Percentiles rank a stretch among this genome's conserved stretches.
Conservation (phyloP, 2,113 vertebrate genomes). For the Oenanthe melanoleuca region DNA sequence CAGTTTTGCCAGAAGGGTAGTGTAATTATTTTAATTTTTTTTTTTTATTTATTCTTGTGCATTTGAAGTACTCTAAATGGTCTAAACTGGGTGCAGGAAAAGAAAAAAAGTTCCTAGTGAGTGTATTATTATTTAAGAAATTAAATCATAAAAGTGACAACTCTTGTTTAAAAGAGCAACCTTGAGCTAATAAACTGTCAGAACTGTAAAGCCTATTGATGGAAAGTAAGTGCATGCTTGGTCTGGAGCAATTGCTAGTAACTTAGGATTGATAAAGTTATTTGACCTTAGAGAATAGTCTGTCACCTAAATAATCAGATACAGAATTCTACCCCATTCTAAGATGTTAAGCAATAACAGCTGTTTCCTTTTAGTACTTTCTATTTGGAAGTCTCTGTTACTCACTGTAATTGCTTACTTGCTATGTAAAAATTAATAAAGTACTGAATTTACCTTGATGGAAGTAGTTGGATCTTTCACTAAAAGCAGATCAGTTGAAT, state of each 20-base stretch:
- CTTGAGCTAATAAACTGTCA: slow-evolving; percentile 1
- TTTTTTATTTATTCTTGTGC: not conserved
- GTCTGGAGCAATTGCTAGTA: not conserved
- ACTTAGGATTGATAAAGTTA: not conserved
- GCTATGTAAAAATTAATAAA: not conserved
- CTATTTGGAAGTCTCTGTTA: not conserved
- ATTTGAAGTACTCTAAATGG: not conserved
- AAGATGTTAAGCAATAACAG: not conserved
- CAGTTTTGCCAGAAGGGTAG: not conserved
- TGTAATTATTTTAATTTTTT: not conserved
- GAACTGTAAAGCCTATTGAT: not conserved
- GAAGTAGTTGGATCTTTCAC: not conserved
- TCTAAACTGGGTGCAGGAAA: not conserved
- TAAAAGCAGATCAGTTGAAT: not conserved
- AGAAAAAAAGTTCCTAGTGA: not conserved
- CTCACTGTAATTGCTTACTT: not conserved
- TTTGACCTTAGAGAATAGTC: not conserved
- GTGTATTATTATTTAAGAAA: not conserved
- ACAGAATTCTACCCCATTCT: not conserved
- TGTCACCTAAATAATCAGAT: not conserved
- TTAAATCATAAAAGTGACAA: not conserved
- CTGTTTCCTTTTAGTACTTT: not conserved
- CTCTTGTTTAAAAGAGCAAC: not conserved
- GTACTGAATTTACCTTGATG: not conserved
- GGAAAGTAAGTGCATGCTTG: slow-evolving; percentile 2